A percentile compares a stretch with the other conserved stretches of the same genome.
Conservation (phyloP, 2,888 invertebrate genomes). For the Eurytoma adleriae region DNA sequence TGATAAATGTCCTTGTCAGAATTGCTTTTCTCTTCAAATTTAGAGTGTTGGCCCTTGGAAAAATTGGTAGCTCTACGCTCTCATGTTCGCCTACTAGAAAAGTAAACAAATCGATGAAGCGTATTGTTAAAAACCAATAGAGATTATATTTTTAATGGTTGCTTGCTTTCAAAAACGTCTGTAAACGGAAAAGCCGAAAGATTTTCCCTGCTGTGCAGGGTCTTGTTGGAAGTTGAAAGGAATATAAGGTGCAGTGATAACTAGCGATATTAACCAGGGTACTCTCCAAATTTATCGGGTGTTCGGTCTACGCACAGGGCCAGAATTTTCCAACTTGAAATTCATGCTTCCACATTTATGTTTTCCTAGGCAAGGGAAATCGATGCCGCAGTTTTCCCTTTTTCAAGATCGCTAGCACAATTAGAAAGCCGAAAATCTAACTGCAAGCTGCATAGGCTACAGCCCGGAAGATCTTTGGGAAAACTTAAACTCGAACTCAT, state of each 20-base stretch:
- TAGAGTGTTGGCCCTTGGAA: constrained; percentile 3
- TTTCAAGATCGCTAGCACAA: too few species aligned
- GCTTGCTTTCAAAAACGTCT: background rate
- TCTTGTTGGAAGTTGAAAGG: background rate
- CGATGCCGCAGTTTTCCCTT: background rate
- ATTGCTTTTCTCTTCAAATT: constrained; percentile 51
- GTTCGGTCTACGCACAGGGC: background rate
- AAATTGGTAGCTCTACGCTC: background rate
- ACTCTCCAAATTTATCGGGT: too few species aligned
- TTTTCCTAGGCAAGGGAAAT: constrained; percentile 47
- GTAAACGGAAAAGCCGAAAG: background rate
- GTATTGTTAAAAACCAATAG: constrained; percentile 9
- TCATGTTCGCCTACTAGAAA: constrained; percentile 34
- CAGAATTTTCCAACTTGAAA: background rate
- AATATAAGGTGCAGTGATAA: background rate
- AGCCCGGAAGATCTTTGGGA: too few species aligned
- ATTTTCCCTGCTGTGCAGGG: background rate
- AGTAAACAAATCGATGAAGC: constrained; percentile 44
- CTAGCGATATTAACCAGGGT: background rate
- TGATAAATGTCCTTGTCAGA: constrained; percentile 55
- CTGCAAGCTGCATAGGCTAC: background rate
- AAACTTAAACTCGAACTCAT: too few species aligned
- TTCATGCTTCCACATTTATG: constrained; percentile 15
- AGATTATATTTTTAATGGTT: background rate
- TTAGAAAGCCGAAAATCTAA: background rate